Percentiles rank a stretch among this genome's conserved stretches.
Conservation (phyloP, 2,797 vertebrate species). For the Sebastes vulpes region DNA sequence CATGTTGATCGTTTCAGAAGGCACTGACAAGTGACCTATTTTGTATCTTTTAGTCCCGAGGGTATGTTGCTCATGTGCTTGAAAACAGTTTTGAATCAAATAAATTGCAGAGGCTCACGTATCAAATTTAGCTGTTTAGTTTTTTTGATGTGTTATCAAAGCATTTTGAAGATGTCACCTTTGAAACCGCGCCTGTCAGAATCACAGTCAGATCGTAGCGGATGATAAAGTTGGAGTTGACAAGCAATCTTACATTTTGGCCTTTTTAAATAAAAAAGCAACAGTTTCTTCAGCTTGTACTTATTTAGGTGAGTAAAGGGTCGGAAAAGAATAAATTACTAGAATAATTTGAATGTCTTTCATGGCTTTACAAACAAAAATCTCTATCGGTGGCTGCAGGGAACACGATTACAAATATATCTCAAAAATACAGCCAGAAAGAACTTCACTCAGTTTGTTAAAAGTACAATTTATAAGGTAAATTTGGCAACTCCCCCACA, state of each 20-base stretch:
- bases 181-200: slow-evolving; percentile 36
- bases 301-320: background rate
- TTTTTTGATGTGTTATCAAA: slow-evolving; percentile 31
- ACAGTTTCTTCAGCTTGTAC: slow-evolving; percentile 2
- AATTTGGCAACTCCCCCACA: background rate
- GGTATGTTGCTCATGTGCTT: background rate
- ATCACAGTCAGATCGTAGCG: background rate
- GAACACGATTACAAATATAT: background rate
- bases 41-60: background rate
- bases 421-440: background rate
- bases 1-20: background rate
- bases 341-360: background rate
- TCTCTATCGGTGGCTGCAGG: background rate
- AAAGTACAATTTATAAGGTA: background rate
- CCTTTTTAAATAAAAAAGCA: slow-evolving; percentile 39
- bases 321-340: slow-evolving; percentile 4
- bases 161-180: slow-evolving; percentile 11
- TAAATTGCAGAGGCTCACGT: background rate
- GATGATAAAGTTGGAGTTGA: slow-evolving; percentile 15
- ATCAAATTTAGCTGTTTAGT: background rate
- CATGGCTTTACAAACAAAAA: background rate
- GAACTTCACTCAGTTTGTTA: background rate
- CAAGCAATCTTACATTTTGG: slow-evolving; percentile 25
- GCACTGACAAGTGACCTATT: background rate
- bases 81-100: background rate